A percentile compares a stretch with the other conserved stretches of the same genome.
phyloP scores from a whole-genome alignment of 1,140 invertebrate genomes.

The Apocrypta bakeri region DNA sequence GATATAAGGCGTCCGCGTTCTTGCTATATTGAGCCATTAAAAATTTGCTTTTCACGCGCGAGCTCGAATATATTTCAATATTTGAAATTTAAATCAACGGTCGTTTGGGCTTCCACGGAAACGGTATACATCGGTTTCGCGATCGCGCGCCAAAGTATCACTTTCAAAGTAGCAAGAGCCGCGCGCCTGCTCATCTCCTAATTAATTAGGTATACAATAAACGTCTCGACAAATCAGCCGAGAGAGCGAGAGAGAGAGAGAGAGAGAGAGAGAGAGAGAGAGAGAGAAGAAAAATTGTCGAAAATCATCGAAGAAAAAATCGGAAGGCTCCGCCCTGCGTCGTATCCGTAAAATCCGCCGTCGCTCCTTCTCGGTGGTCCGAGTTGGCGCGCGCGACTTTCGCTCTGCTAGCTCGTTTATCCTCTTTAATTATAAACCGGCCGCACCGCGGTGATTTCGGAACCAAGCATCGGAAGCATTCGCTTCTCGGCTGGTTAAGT shows the following conservation, averaged over 20 bases:
- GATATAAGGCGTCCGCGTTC: too few relatives aligned
- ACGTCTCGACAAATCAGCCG: constrained; percentile 19
- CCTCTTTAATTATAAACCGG: constrained; percentile 45
- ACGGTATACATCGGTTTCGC: neutral
- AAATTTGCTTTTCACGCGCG: too few relatives aligned
- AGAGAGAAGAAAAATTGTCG: neutral
- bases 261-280: too few relatives aligned
- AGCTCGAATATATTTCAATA: too few relatives aligned
- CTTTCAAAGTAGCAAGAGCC: neutral
- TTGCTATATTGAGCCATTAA: neutral
- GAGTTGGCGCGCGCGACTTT: neutral
- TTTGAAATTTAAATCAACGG: too few relatives aligned
- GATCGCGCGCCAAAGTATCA: neutral
- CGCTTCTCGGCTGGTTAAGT: neutral
- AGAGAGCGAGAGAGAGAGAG: too few relatives aligned
- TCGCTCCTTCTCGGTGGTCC: constrained; percentile 38
- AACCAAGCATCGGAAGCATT: neutral
- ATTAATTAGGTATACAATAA: constrained; percentile 45
- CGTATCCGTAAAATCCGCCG: neutral
- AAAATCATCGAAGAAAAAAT: neutral
- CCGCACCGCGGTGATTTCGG: constrained; percentile 19
- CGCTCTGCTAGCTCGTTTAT: constrained; percentile 20
- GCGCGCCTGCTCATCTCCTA: constrained; percentile 10
- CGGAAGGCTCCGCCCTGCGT: neutral
- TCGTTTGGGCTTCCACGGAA: too few relatives aligned